Evolutionary conservation across 2,888 invertebrate genomes (phyloP).

Genomic region (Mesoligia furuncula): DNA sequence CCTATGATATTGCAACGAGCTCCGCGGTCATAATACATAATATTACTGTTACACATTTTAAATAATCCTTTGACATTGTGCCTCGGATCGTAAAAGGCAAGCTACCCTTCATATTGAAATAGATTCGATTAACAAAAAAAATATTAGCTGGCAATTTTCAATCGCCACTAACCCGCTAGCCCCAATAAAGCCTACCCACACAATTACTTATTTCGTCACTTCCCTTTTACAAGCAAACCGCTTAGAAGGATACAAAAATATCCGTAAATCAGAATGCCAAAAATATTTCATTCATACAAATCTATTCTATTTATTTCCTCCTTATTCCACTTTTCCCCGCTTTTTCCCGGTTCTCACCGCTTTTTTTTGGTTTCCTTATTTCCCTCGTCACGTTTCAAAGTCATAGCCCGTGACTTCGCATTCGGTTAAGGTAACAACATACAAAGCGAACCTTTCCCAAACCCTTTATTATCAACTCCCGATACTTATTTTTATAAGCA

Average conservation of each 20-base stretch:
- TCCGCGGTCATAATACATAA: no score
- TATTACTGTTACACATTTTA: no score
- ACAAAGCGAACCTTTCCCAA: slow-evolving; percentile 65
- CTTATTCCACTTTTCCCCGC: slow-evolving; percentile 3
- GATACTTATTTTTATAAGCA: slow-evolving; percentile 70
- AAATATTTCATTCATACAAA: slow-evolving; percentile 42
- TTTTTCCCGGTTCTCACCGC: slow-evolving; percentile 13
- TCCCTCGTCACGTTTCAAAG: slow-evolving; percentile 56
- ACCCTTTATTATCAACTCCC: slow-evolving; percentile 68
- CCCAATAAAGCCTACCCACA: slow-evolving; percentile 10
- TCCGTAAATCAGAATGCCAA: slow-evolving; percentile 49
- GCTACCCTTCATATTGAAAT: neutral
- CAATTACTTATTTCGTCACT: slow-evolving; percentile 37
- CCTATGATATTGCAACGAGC: no score
- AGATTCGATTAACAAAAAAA: slow-evolving; percentile 19
- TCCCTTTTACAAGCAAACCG: slow-evolving; percentile 25
- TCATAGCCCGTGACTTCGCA: slow-evolving; percentile 58
- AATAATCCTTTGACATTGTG: no score
- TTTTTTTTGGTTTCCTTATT: slow-evolving; percentile 10
- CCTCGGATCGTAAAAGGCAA: no score
- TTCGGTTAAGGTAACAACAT: slow-evolving; percentile 64
- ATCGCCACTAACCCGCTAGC: neutral
- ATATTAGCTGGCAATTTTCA: neutral
- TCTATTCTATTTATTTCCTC: slow-evolving; percentile 46
- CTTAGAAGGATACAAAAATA: slow-evolving; percentile 49